Evolutionary conservation across 2,888 invertebrate species (phyloP).

Genomic region (Troides helena): DNA sequence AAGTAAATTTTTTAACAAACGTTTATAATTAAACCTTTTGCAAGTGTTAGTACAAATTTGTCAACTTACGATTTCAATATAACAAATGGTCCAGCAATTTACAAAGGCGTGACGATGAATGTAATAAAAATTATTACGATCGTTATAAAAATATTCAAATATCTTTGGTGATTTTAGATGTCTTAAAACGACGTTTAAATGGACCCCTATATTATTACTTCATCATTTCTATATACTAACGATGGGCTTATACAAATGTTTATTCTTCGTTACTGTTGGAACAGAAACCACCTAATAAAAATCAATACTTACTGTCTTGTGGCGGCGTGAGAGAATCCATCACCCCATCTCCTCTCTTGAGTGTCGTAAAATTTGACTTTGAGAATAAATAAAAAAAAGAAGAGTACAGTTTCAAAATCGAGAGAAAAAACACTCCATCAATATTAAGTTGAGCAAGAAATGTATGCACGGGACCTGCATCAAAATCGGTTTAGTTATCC

Average conservation of each 20-base stretch:
- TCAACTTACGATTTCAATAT: too few species aligned
- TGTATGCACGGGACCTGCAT: too few species aligned
- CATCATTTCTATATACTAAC: background rate
- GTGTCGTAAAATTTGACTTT: background rate
- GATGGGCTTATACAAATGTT: background rate
- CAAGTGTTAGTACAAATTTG: too few species aligned
- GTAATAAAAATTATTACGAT: too few species aligned
- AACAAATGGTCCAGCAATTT: too few species aligned
- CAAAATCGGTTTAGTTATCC: too few species aligned
- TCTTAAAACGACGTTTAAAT: too few species aligned
- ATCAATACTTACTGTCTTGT: constrained; percentile 16
- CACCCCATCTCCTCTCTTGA: background rate
- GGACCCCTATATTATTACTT: background rate
- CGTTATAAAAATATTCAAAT: too few species aligned
- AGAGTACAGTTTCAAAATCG: background rate
- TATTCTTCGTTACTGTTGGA: background rate
- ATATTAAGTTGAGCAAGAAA: background rate
- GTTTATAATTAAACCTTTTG: too few species aligned
- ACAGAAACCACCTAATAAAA: constrained; percentile 9
- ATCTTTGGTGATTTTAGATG: too few species aligned
- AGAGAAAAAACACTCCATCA: background rate
- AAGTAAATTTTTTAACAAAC: too few species aligned
- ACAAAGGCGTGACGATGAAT: too few species aligned
- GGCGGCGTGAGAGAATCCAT: background rate
- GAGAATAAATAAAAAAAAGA: background rate